Base-by-base conservation (phyloP, 2,888 invertebrate genomes). In the Philopedon plagiatum region DNA sequence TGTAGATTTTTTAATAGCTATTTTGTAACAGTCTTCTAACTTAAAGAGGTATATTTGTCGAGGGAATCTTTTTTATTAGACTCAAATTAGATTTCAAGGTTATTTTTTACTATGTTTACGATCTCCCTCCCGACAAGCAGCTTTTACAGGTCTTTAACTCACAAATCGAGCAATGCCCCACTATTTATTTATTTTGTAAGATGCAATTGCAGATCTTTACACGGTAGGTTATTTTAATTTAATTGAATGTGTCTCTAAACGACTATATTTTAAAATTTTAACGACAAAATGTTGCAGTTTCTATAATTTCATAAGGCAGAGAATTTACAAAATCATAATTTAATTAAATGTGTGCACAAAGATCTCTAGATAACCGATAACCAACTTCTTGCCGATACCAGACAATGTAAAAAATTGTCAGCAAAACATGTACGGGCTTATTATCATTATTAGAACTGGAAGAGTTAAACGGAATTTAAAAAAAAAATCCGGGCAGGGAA, bases 221-320 rank as follows among this genome's bases (percentile, higher is more conserved):
- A 26, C n/a, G n/a, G 26, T 49, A 23, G 13, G 13, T 23, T 18
- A 46, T 46, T 49, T 49, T 49, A 49, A 51, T 26, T 26, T 51
- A 51, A 51, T 51, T 51, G 51, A 51, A 51, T 29, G 15, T 51
- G 15, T 51, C 51, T 23, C 51, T n/a, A 11, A 26, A 29, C 26
- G 26, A 29, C 51, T 51, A 51, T 51, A 51, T 51, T 51, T 51
- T 29, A 51, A 29, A 5, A 11, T 13, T 51, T 51, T 51, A 51
- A 51, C 8, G 2, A 13, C 26, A 15, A 29, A 29, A 23, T 51
- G 26, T 13, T 26, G 29, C 26, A 26, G 51, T 51, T 51, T 29
- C 26, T 51, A 1, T 51, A 5, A 29, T 29, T 51, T 51, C 13
- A 26, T 26, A 49, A 13, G n/a, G n/a, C 49, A 0, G 51, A 13